phyloP scores from a whole-genome alignment of 2,113 vertebrate species.

The Datnioides undecimradiatus region DNA sequence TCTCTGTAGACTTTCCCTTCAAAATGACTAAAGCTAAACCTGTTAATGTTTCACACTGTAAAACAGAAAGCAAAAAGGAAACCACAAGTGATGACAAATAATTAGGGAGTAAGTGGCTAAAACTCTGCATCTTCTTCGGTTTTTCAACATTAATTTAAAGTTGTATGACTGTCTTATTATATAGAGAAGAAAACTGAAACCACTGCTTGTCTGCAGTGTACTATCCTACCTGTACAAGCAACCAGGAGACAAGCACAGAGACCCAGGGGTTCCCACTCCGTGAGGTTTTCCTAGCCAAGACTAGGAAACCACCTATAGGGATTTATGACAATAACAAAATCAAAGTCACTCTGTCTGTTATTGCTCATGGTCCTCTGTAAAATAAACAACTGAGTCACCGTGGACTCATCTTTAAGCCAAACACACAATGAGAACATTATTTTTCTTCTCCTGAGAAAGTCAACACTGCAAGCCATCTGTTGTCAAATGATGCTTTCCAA shows the following conservation, averaged over 20 bases:
- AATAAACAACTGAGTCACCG: slow-evolving; percentile 68
- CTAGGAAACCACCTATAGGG: slow-evolving; percentile 80
- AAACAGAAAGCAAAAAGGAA: neutral
- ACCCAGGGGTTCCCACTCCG: slow-evolving; percentile 85
- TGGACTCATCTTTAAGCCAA: slow-evolving; percentile 37
- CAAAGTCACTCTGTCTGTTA: slow-evolving; percentile 25
- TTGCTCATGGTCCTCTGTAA: slow-evolving; percentile 39
- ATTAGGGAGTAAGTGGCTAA: neutral
- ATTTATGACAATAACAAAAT: slow-evolving; percentile 41
- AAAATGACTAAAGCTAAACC: no score
- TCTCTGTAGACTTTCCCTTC: no score
- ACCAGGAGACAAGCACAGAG: slow-evolving; percentile 78
- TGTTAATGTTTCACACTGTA: neutral
- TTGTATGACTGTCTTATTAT: neutral
- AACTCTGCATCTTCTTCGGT: neutral
- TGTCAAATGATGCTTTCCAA: slow-evolving; percentile 55
- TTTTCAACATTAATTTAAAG: neutral
- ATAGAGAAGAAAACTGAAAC: neutral
- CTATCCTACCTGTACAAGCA: slow-evolving; percentile 76
- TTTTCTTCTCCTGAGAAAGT: slow-evolving; percentile 48
- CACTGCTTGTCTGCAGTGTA: no score
- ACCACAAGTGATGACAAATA: neutral
- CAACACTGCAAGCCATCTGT: slow-evolving; percentile 66
- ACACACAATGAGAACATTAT: slow-evolving; percentile 49
- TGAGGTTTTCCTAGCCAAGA: slow-evolving; percentile 82